A percentile compares a stretch with the other conserved stretches of the same genome.
Evolutionary conservation across 2,797 vertebrate genomes (phyloP).

Genomic region (Crax fasciolata): DNA sequence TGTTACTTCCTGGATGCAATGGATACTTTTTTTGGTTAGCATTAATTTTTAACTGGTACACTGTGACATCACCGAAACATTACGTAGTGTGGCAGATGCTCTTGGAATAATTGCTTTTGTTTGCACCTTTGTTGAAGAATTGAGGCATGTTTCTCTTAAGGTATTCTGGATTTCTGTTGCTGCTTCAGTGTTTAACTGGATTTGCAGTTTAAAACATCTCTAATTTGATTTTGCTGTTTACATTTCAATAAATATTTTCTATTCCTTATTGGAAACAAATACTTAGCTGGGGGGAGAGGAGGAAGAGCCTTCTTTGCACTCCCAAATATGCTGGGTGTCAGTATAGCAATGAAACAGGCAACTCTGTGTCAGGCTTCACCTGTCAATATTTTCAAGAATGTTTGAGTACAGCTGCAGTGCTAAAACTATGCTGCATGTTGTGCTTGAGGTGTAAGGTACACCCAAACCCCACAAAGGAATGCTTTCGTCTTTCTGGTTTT

Average conservation of each 20-base stretch:
- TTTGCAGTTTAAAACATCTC: not conserved
- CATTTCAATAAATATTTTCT: conserved; percentile 8
- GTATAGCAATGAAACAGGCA: not conserved
- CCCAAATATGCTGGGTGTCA: conserved; percentile 1
- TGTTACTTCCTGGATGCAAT: not conserved
- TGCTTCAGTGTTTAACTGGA: not conserved
- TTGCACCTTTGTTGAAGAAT: not conserved
- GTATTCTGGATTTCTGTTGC: not conserved
- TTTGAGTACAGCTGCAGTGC: not conserved
- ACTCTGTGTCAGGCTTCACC: not conserved
- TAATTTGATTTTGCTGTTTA: not conserved
- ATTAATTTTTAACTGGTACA: conserved; percentile 17
- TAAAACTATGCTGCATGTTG: not conserved
- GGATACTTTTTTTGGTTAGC: not conserved
- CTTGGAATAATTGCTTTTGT: not conserved
- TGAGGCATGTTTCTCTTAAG: not conserved
- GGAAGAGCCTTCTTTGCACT: not conserved
- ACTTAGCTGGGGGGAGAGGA: not conserved
- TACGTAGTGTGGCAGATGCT: not conserved
- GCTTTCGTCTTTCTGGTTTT: not conserved
- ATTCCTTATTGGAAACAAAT: not conserved
- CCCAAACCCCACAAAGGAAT: not conserved
- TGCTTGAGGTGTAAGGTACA: conserved; percentile 24
- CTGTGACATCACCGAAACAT: not conserved
- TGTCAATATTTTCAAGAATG: conserved; percentile 27